These are phyloP conservation scores for Pagetopsis macropterus DNA, from an alignment of 2,797 vertebrate genomes.

Conservation along the genomic window DNA sequence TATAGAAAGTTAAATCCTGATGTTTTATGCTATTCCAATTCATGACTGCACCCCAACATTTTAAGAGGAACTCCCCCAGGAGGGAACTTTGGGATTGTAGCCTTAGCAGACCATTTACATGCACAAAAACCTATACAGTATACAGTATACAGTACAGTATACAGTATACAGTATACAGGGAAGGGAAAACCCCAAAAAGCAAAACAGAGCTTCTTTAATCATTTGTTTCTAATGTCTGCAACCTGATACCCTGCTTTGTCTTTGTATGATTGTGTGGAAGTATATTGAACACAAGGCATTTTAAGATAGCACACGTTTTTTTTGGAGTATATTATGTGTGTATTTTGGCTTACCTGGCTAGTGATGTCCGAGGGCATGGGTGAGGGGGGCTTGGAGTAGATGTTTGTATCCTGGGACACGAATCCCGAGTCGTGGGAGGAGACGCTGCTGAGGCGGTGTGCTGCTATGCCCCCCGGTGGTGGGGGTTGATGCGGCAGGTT, in stretches of 20 bases:
- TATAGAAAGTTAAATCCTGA: background rate
- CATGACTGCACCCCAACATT: background rate
- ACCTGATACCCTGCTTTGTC: too few relatives aligned
- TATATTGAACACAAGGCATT: too few relatives aligned
- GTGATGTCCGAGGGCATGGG: constrained; percentile 98
- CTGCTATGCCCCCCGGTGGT: constrained; percentile 72
- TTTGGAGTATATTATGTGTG: background rate
- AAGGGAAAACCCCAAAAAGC: too few relatives aligned
- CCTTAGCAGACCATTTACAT: too few relatives aligned
- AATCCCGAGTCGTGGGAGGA: constrained; percentile 98
- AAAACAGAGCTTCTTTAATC: too few relatives aligned
- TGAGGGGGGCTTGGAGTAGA: constrained; percentile 97
- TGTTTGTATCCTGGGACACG: constrained; percentile 93
- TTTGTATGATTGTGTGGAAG: too few relatives aligned
- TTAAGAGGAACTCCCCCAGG: background rate
- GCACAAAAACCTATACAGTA: too few relatives aligned
- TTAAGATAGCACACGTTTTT: too few relatives aligned
- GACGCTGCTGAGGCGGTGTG: constrained; percentile 95
- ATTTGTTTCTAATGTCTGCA: too few relatives aligned
- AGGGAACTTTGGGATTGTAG: too few relatives aligned
- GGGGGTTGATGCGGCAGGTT: constrained; percentile 90
- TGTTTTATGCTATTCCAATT: background rate
- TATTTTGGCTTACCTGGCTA: constrained; percentile 87
- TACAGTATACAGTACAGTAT: too few relatives aligned
- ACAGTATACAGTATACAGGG: too few relatives aligned